Evolutionary conservation across 1,140 invertebrate genomes (phyloP).

Genomic region (Daktulosphaira vitifoliae): DNA sequence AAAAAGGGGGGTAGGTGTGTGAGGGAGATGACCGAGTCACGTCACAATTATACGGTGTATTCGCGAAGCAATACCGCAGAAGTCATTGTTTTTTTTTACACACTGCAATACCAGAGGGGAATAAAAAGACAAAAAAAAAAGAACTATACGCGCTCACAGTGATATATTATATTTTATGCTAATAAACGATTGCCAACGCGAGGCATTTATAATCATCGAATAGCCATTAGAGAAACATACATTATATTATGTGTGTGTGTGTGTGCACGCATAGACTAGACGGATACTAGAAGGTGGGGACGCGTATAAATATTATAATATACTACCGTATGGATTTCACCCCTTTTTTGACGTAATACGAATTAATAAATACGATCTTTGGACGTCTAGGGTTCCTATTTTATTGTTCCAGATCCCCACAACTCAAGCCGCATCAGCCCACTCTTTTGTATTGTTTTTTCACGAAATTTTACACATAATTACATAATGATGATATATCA

Average conservation of each 20-base stretch:
- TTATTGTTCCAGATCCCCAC: too few species aligned
- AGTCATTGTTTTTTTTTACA: slow-evolving; percentile 26
- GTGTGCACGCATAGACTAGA: too few species aligned
- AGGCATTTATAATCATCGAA: slow-evolving; percentile 30
- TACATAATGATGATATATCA: too few species aligned
- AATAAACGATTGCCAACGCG: slow-evolving; percentile 19
- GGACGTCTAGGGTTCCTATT: neutral
- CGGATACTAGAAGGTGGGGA: neutral
- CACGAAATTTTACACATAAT: too few species aligned
- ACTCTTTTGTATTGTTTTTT: too few species aligned
- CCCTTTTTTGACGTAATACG: slow-evolving; percentile 28
- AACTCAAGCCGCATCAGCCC: too few species aligned
- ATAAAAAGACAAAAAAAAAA: slow-evolving; percentile 19
- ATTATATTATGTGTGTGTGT: neutral
- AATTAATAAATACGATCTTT: slow-evolving; percentile 32
- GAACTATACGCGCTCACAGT: neutral
- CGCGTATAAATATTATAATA: slow-evolving; percentile 22
- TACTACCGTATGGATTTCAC: slow-evolving; percentile 25
- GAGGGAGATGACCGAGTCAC: too few species aligned
- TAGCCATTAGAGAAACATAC: slow-evolving; percentile 30
- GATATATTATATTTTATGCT: slow-evolving; percentile 33
- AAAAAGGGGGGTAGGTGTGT: too few species aligned
- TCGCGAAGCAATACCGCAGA: slow-evolving; percentile 7
- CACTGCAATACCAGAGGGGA: neutral
- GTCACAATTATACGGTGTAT: too few species aligned